Evolutionary conservation across 2,113 vertebrate genomes (phyloP).

Genomic region (Formicarius rufipectus): DNA sequence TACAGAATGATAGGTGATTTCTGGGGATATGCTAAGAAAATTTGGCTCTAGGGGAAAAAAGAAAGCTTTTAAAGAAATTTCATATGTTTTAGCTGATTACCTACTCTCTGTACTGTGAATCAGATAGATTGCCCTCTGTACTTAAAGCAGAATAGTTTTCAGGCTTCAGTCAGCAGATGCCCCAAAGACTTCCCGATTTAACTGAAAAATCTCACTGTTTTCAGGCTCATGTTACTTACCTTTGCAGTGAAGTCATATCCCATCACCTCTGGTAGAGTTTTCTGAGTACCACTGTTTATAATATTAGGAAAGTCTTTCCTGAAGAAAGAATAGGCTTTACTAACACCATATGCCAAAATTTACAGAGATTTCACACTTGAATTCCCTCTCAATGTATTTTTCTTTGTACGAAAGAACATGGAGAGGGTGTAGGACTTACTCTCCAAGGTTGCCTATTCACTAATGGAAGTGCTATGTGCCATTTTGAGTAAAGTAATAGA

Average conservation of each 20-base stretch:
- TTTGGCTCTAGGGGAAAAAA: neutral
- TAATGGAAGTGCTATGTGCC: neutral
- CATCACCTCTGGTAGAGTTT: neutral
- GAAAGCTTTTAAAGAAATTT: slow-evolving; percentile 6
- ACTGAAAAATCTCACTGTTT: neutral
- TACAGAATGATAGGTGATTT: neutral
- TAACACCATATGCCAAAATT: neutral
- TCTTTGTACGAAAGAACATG: neutral
- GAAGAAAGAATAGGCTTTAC: neutral
- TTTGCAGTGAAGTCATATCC: neutral
- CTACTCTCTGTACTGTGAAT: neutral
- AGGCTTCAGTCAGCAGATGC: neutral
- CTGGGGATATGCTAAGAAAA: neutral
- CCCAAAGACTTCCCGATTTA: neutral
- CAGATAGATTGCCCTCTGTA: neutral
- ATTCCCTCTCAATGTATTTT: neutral
- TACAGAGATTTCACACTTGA: neutral
- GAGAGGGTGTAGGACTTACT: neutral
- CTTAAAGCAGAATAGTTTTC: neutral
- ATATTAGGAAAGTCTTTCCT: neutral
- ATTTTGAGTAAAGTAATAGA: neutral
- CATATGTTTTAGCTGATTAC: neutral
- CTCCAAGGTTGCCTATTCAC: neutral
- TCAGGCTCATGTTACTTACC: neutral
- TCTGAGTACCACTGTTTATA: neutral